Base-by-base conservation (phyloP, 2,888 invertebrate species). In the Dioctria linearis region DNA sequence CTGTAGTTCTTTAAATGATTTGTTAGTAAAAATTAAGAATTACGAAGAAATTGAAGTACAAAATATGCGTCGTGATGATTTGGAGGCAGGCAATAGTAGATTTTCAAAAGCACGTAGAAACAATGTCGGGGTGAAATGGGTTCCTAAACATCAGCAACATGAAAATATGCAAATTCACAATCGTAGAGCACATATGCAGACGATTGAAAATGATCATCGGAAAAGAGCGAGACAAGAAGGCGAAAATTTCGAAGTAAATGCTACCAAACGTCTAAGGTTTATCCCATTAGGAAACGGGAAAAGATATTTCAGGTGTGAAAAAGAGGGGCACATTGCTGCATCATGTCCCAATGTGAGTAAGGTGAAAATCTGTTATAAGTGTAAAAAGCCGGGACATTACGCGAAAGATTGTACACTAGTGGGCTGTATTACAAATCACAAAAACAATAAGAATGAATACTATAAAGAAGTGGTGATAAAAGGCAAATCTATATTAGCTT, bases 1-100 rank as follows among this genome's bases (percentile, higher is more conserved):
- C 11, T 54, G 54, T 54, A 1, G 9, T 54, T 54, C 54, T 11
- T 11, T 54, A 11, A 46, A 46, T 46, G 49, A 46, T 1, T 46
- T 78, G 13, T 6, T 78, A 59, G 82, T 25, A n/a, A 65, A 46
- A 13, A 63, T 78, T 43, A 59, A 75, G 42, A 51, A 11, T 3
- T 75, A 40, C 43, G 42, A 59, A 37, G 57, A 75, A 40, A 43
- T 75, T 3, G 9, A 59, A 49, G 5, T 6, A 6, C 51, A 39
- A 25, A 40, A 37, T 40, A 6, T 40, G 11, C 39, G 39, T 40
- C 40, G 66, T 11, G 6, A 9, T 11, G 39, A 66, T 11, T 42
- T 66, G 66, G 39, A 43, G 3, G 43, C 43, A 42, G 66, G 40
- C 11, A 66, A 5, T 8, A 11, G 5, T n/a, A n/a, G 43, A 66